These are phyloP conservation scores for Hedychridium roseum DNA, from an alignment of 2,888 invertebrate genomes.

Conservation along the genomic window DNA sequence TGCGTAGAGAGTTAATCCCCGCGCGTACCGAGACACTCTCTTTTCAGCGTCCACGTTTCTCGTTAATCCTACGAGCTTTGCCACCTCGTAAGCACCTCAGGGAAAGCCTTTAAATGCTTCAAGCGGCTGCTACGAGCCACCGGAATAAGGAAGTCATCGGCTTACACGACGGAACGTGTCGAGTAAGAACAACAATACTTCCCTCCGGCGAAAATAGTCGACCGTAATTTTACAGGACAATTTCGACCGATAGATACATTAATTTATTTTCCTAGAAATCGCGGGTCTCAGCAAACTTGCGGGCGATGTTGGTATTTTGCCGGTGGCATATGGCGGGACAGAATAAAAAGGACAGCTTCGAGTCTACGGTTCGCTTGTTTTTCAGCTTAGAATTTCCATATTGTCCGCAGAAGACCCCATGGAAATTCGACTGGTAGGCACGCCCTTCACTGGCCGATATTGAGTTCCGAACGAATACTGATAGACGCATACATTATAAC, in stretches of 20 bases:
- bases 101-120: constrained; percentile 34
- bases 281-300: constrained; percentile 17
- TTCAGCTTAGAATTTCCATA: constrained; percentile 53
- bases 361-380: constrained; percentile 44
- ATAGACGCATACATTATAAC: constrained; percentile 51
- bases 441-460: constrained; percentile 47
- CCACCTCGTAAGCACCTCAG: constrained; percentile 20
- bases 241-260: too few species aligned
- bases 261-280: too few species aligned
- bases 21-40: too few species aligned
- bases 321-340: constrained; percentile 18
- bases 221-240: too few species aligned
- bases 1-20: too few species aligned
- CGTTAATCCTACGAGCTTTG: constrained; percentile 23
- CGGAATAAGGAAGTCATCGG: constrained; percentile 41
- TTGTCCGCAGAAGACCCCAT: constrained; percentile 50
- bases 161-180: constrained; percentile 25
- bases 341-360: constrained; percentile 24
- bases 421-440: constrained; percentile 47
- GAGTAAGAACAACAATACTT: constrained; percentile 10
- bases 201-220: not conserved
- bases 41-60: constrained; percentile 20
- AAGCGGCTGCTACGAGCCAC: constrained; percentile 27
- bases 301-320: constrained; percentile 27
- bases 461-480: constrained; percentile 53